These are phyloP conservation scores for Neofelis nebulosa DNA, from an alignment of 2,113 vertebrate genomes.

Conservation along the genomic window DNA sequence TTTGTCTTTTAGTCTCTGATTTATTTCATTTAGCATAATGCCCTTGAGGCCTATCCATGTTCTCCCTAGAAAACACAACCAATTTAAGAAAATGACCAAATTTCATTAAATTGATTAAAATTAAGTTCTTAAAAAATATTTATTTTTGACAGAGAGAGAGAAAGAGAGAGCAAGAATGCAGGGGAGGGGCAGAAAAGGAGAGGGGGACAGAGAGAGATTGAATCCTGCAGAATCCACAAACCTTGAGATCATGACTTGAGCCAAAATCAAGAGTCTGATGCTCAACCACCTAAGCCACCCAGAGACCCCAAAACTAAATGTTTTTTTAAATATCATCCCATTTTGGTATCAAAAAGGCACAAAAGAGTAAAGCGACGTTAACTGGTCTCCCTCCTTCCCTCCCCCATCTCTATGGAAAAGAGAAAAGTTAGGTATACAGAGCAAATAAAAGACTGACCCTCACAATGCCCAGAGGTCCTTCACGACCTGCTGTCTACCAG, in stretches of 20 bases:
- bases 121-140: background rate
- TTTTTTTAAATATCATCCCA: background rate
- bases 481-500: background rate
- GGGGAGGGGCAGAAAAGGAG: no score
- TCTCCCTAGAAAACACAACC: background rate
- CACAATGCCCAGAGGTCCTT: background rate
- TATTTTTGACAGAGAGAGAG: no score
- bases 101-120: background rate
- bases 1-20: background rate
- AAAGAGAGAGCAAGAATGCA: no score
- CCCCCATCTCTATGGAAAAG: rapidly evolving
- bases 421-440: background rate
- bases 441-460: background rate
- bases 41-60: no score
- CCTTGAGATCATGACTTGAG: no score
- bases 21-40: background rate
- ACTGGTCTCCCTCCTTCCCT: background rate
- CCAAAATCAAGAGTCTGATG: no score
- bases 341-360: background rate
- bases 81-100: background rate
- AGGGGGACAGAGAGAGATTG: no score
- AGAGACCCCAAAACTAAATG: background rate
- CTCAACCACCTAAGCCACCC: no score
- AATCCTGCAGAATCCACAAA: no score
- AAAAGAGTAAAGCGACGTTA: background rate